Percentiles rank a stretch among this genome's conserved stretches.
Evolutionary conservation across 1,140 invertebrate genomes (phyloP).

Genomic region (Pogonomyrmex barbatus): DNA sequence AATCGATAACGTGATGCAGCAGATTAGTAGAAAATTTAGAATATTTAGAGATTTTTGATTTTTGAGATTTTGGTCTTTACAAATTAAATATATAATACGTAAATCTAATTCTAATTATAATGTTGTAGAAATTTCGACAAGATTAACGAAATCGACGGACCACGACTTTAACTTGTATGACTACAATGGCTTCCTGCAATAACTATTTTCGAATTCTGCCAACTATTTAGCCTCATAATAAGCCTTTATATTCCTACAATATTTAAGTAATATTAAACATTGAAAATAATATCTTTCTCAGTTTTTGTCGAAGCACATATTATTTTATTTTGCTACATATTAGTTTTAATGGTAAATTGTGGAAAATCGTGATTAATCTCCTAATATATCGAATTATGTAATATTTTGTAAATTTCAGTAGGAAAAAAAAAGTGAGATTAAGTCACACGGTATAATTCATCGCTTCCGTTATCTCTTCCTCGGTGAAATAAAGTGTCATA

Average conservation of each 20-base stretch:
- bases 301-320: background rate
- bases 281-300: background rate
- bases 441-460: background rate
- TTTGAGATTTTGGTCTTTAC: background rate
- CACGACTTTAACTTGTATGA: too few species aligned
- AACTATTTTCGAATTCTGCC: too few species aligned
- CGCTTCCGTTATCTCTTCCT: background rate
- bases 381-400: background rate
- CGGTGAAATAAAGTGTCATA: background rate
- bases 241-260: too few species aligned
- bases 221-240: too few species aligned
- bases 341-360: background rate
- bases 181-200: too few species aligned
- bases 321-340: background rate
- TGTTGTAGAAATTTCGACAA: too few species aligned
- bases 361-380: background rate
- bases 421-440: background rate
- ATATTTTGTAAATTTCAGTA: background rate
- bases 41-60: background rate
- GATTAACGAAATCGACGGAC: too few species aligned
- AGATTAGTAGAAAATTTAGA: background rate
- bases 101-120: too few species aligned
- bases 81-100: background rate
- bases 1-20: conserved; percentile 1
- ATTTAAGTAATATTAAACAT: too few species aligned